Base-by-base conservation (phyloP, 1,140 invertebrate species). In the Cyclina sinensis region DNA sequence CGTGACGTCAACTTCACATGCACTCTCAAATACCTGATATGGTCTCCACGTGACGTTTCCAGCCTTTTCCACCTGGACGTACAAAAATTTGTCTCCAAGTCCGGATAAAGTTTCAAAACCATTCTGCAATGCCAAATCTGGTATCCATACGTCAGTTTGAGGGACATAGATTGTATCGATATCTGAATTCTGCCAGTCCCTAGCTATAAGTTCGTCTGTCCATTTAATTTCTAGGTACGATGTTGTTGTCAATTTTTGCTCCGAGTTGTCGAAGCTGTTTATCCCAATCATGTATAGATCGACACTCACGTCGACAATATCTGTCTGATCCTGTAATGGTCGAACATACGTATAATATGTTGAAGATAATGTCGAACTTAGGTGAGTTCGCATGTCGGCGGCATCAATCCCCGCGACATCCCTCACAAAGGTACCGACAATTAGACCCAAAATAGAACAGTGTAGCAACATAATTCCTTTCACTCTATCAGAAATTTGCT, bases 1-100 rank as follows among this genome's bases (percentile, higher is more conserved):
- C 46, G 98, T 90, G 57, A 99, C 99, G 95, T 99, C 99, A 92
- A 99, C 99, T 30, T 98, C 99, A 96, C 99, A 99, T 59, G 98
- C 99, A 95, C 98, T 99, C 97, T 99, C 97, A 95, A 99, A 99
- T 94, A 99, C 84, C n/a, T 91, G 83, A 84, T 82, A 89, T 11
- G 90, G 90, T 2, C 37, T 16, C 90, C 90, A 91, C 1, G 81
- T 89, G 0, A 89, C 82, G 11, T 30, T 14, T n/a, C 87, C 83
- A 1, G 37, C 54, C 7, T 62, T n/a, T 30, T 51, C 27, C 14
- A 89, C 74, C 24, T 74, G 57, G 4, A 89, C 59, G 11, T 89
- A 54, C 14, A 85, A 35, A 70, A 89, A 86, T 7, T 51, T 83
- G n/a, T 57, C 57, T 21, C 90, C 90, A 43, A 91, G 84, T 3